A percentile compares a stretch with the other conserved stretches of the same genome.
These are phyloP conservation scores for Sipha flava DNA, from an alignment of 1,140 invertebrate genomes.

Conservation along the genomic window DNA sequence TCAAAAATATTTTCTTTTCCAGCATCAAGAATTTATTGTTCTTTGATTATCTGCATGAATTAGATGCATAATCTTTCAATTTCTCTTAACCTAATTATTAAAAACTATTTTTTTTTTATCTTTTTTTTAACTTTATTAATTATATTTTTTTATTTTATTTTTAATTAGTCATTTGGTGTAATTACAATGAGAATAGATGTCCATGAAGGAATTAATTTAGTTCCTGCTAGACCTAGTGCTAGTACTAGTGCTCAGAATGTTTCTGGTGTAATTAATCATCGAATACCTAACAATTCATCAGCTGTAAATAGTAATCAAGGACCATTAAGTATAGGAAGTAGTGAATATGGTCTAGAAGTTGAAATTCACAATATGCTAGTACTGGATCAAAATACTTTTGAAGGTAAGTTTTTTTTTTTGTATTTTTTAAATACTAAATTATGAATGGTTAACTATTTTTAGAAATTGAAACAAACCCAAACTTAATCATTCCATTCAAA, in stretches of 20 bases:
- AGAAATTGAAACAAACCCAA: no score
- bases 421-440: no score
- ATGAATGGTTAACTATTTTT: no score
- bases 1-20: no score
- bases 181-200: conserved; percentile 83
- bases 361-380: conserved; percentile 88
- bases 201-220: conserved; percentile 59
- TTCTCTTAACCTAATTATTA: no score
- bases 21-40: no score
- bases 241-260: conserved; percentile 61
- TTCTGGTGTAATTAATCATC: conserved; percentile 43
- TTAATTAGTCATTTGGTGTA: conserved; percentile 78
- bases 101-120: no score
- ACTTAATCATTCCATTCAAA: no score
- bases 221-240: conserved; percentile 63
- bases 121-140: background rate
- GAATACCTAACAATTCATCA: conserved; percentile 43
- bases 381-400: conserved; percentile 95
- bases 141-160: background rate
- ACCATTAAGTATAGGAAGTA: conserved; percentile 53
- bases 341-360: conserved; percentile 55
- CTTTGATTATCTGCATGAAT: no score
- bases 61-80: no score
- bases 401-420: conserved; percentile 51
- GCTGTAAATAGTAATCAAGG: conserved; percentile 43